These are phyloP conservation scores for Acrocephalus kingi DNA, from an alignment of 2,113 vertebrate genomes.

Conservation along the genomic window DNA sequence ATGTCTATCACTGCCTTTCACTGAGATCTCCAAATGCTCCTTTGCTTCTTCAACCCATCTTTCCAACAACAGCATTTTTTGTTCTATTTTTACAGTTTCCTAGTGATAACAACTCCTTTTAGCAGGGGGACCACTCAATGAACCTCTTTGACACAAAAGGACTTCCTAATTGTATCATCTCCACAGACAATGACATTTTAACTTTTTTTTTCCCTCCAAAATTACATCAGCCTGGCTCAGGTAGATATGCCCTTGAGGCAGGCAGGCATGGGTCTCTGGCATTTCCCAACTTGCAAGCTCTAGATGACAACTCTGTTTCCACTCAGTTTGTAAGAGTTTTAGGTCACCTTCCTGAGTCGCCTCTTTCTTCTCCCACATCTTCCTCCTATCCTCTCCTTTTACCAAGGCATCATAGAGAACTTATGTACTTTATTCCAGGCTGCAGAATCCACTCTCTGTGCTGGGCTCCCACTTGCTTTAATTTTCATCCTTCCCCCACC, in stretches of 20 bases:
- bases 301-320: background rate
- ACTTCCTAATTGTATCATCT: background rate
- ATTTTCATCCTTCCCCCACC: background rate
- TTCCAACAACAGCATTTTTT: background rate
- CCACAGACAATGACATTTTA: background rate
- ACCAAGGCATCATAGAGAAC: background rate
- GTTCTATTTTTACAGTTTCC: background rate
- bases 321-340: background rate
- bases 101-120: background rate
- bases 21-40: background rate
- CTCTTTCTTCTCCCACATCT: background rate
- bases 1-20: background rate
- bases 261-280: fast-evolving
- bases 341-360: background rate
- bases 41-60: background rate
- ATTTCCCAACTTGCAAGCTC: background rate
- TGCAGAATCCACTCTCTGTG: background rate
- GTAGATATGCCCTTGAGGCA: background rate
- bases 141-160: background rate
- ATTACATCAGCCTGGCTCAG: background rate
- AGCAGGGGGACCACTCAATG: background rate
- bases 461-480: background rate
- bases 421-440: background rate
- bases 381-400: background rate
- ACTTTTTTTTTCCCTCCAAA: background rate